A percentile compares a stretch with the other conserved stretches of the same genome.
Conservation (phyloP, 2,113 vertebrate genomes). For the Tichodroma muraria region DNA sequence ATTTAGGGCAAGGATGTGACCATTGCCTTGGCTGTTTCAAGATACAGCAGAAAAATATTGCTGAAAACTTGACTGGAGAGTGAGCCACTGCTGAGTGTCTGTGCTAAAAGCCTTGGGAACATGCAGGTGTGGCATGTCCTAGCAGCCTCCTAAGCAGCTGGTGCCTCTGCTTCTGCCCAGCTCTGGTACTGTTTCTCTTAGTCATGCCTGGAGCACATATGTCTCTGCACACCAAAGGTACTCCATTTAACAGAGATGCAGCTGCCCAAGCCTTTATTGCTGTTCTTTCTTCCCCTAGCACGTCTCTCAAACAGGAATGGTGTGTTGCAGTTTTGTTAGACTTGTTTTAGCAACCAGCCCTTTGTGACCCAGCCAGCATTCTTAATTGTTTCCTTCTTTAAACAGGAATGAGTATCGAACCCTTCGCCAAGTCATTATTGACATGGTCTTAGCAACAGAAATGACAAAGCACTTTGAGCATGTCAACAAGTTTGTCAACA, state of each 20-base stretch:
- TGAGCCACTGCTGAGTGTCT: background rate
- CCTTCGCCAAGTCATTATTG: conserved; percentile 91
- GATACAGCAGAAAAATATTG: background rate
- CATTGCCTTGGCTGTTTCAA: background rate
- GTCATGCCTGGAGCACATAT: background rate
- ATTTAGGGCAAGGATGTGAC: background rate
- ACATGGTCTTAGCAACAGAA: conserved; percentile 98
- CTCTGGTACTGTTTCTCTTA: background rate
- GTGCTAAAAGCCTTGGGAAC: background rate
- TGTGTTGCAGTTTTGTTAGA: background rate
- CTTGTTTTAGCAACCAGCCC: conserved; percentile 9
- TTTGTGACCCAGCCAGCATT: background rate
- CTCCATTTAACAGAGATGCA: background rate
- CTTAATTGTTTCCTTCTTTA: conserved; percentile 40
- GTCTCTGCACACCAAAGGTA: background rate
- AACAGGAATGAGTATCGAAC: conserved; percentile 92
- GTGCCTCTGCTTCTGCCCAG: background rate
- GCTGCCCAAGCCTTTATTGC: background rate
- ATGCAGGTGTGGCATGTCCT: fast-evolving
- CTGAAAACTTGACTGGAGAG: background rate
- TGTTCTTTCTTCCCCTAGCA: background rate
- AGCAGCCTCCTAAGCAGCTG: background rate
- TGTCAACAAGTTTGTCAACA: conserved; percentile 98
- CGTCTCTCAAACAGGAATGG: background rate
- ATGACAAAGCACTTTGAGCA: conserved; percentile 99